Base-by-base conservation (phyloP, 92 coral and sea anemone species). In the Actinostola sp. region DNA sequence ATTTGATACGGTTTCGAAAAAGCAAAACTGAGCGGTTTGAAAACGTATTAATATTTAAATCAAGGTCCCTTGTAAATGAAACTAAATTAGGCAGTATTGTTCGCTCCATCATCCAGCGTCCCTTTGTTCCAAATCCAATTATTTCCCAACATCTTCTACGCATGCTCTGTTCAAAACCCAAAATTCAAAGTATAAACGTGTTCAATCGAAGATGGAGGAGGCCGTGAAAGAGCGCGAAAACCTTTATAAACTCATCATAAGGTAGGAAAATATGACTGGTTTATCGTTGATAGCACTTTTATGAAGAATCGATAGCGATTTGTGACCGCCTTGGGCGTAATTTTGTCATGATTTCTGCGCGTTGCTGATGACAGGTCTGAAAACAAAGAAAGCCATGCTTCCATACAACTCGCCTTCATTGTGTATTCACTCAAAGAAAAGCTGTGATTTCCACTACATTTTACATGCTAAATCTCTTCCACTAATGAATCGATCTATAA, bases 191-290 rank as follows among this genome's bases (percentile, higher is more conserved):
- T 34, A n/a, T 31, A 61, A 27, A 57, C 63, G 39, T 39, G 62
- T 32, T 57, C 12, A 32, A n/a, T n/a, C 31, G 10, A 66, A 51
- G 54, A 91, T 93, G 98, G 89, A 84, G 62, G 91, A 92, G 71
- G 83, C 87, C 30, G 75, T 93, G 34, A 84, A 91, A 70, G 91
- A 91, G 61, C 77, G 98, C 38, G 98, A 93, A 76, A 93, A 84
- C 66, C 84, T 93, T 9, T 93, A 93, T 63, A 91, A 89, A 78
- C 89, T 93, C 35, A 93, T 93, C 64, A 93, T 93, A 62, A 93
- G 98, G 98, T 93, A 79, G 51, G 69, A 14, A 38, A 49, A 26
- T 8, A 20, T 39, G 19, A 0, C 38, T 50, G n/a, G 25, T 54
- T 15, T 19, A n/a, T 11, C 36, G 25, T 29, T 64, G 23, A 8